phyloP scores from a whole-genome alignment of 2,888 invertebrate species.

The Acleris sparsana region DNA sequence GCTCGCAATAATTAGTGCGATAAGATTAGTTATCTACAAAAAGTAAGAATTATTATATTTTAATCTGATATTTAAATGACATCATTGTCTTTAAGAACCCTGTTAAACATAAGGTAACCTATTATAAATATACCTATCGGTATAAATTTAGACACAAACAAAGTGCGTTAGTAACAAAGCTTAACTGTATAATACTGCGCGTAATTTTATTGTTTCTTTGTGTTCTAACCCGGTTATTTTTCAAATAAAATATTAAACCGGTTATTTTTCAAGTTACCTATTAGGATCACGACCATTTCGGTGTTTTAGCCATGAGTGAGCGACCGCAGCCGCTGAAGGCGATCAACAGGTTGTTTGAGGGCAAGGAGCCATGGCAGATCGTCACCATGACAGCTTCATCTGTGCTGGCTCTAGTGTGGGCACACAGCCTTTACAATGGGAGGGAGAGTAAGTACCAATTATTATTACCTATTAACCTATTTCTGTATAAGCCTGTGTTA shows the following conservation, averaged over 20 bases:
- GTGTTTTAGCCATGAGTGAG: constrained; percentile 67
- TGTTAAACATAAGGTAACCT: neutral
- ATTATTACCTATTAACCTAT: no score
- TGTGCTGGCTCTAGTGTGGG: constrained; percentile 88
- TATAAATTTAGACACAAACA: neutral
- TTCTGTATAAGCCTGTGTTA: no score
- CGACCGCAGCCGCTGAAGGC: constrained; percentile 72
- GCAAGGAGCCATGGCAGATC: constrained; percentile 92
- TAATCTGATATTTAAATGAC: constrained; percentile 6
- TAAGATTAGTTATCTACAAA: constrained; percentile 24
- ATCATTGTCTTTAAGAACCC: constrained; percentile 1
- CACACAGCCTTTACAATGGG: constrained; percentile 88
- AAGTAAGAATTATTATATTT: constrained; percentile 3
- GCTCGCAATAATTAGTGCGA: constrained; percentile 15
- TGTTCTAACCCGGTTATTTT: neutral
- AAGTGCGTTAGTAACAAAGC: neutral
- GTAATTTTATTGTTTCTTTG: neutral
- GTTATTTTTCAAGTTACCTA: neutral
- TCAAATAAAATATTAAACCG: neutral
- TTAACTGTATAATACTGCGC: no score
- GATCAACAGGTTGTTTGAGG: constrained; percentile 85
- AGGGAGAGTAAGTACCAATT: constrained; percentile 86
- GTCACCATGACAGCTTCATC: constrained; percentile 89
- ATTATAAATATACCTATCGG: neutral
- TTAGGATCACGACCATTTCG: neutral